Conservation (phyloP, 2,888 invertebrate species). For the Nematopogon swammerdamellus region DNA sequence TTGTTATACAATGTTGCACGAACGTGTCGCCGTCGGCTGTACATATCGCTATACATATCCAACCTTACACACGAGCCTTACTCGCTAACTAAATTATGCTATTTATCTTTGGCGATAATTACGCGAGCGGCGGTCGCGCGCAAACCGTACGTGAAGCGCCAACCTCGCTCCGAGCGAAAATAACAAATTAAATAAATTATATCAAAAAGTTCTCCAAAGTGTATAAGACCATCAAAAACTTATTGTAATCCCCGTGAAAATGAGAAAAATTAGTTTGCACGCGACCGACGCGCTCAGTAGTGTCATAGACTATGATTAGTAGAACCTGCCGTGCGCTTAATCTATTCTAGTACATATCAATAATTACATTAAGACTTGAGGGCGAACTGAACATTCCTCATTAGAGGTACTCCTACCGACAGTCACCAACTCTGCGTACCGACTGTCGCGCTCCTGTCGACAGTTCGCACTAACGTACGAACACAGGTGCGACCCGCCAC, state of each 20-base stretch:
- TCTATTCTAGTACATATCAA: background rate
- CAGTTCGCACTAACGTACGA: no score
- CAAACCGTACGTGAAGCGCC: background rate
- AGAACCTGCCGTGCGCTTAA: background rate
- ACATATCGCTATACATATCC: no score
- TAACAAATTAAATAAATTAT: background rate
- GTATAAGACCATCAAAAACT: background rate
- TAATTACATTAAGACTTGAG: background rate
- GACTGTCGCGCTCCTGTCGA: no score
- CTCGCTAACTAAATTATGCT: background rate
- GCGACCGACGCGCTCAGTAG: background rate
- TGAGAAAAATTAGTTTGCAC: background rate
- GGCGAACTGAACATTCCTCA: background rate
- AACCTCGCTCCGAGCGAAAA: background rate
- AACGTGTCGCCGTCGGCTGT: no score
- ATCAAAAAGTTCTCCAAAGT: background rate
- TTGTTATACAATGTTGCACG: no score
- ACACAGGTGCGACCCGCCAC: no score
- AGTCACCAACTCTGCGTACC: no score
- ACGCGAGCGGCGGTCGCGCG: background rate
- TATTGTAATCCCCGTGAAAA: background rate
- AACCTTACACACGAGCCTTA: background rate
- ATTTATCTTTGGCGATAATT: background rate
- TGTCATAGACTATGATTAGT: background rate
- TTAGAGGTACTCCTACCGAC: no score